These are phyloP conservation scores for Addax nasomaculatus DNA, from an alignment of 2,113 vertebrate species.

Conservation along the genomic window DNA sequence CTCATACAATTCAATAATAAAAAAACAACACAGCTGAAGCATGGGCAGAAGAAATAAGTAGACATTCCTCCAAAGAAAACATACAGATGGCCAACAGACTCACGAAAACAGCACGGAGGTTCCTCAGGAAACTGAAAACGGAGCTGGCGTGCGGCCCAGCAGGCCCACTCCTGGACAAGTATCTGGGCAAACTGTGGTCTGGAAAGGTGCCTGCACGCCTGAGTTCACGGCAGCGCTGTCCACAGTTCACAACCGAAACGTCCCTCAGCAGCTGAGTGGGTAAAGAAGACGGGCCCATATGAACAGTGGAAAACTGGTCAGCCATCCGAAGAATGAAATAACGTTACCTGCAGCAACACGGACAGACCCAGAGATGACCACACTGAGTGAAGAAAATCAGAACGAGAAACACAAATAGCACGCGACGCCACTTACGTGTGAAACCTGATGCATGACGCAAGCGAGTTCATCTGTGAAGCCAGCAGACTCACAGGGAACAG, in stretches of 20 bases:
- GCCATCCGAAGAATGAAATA: background rate
- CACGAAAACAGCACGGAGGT: background rate
- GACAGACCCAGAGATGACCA: background rate
- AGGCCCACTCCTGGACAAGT: background rate
- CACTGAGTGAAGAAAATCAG: background rate
- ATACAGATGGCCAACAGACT: background rate
- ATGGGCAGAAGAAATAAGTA: background rate
- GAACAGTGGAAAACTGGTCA: background rate
- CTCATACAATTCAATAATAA: background rate
- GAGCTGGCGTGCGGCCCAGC: background rate
- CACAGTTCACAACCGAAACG: background rate
- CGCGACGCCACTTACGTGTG: fast-evolving
- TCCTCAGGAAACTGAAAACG: background rate
- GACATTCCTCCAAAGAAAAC: background rate
- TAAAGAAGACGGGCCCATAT: background rate
- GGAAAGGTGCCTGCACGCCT: background rate
- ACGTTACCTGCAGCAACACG: background rate
- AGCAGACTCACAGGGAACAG: background rate
- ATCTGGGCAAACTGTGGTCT: background rate
- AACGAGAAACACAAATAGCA: background rate
- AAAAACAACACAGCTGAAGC: background rate
- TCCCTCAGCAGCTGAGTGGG: background rate
- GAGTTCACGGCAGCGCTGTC: background rate
- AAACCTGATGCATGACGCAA: fast-evolving
- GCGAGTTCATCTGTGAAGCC: background rate